Evolutionary conservation across 2,888 invertebrate genomes (phyloP).

Genomic region (Eilema sororculum): DNA sequence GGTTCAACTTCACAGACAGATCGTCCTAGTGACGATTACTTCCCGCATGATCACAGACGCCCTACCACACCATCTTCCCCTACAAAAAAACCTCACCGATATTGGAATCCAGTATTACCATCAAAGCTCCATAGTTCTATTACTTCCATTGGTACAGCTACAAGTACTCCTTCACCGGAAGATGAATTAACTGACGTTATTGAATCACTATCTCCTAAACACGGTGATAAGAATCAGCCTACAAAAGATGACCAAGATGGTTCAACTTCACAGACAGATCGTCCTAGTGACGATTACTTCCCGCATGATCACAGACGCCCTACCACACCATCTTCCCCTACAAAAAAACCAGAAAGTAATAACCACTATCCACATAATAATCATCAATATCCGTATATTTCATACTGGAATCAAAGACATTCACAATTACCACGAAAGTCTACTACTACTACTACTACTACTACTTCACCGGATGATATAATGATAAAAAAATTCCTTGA

Average conservation of each 20-base stretch:
- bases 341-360: background rate
- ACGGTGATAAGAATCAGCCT: no score
- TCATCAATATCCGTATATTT: background rate
- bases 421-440: background rate
- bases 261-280: background rate
- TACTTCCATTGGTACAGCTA: background rate
- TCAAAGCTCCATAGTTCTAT: background rate
- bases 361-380: background rate
- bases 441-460: slow-evolving; percentile 2
- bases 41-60: background rate
- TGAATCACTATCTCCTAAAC: no score
- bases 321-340: background rate
- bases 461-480: background rate
- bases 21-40: no score
- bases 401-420: background rate
- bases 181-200: background rate
- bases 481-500: slow-evolving; percentile 7
- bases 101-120: background rate
- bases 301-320: background rate
- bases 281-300: no score
- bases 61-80: background rate
- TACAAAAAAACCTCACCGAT: background rate
- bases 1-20: background rate
- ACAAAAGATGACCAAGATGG: no score
- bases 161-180: background rate